These are phyloP conservation scores for Drosophila buzzatii DNA, from an alignment of 2,888 invertebrate genomes.

Conservation along the genomic window DNA sequence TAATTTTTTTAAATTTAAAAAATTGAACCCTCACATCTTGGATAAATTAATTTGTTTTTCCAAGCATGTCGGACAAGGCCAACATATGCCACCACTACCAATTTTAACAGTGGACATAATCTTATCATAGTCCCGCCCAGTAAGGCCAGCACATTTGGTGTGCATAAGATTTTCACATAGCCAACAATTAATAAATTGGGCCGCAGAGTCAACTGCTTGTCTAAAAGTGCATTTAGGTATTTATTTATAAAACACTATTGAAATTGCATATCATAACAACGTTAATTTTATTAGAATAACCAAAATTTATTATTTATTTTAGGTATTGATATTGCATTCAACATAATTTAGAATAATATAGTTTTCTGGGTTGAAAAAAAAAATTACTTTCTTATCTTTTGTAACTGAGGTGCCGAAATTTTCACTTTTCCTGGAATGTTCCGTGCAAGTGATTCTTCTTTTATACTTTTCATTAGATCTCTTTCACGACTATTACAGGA, in stretches of 20 bases:
- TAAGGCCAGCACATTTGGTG: no score
- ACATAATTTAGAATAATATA: background rate
- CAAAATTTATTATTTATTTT: background rate
- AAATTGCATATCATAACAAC: background rate
- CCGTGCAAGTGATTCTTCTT: constrained; percentile 95
- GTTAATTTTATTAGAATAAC: background rate
- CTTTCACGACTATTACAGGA: constrained; percentile 91
- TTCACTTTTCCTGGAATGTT: constrained; percentile 99
- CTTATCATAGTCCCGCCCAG: no score
- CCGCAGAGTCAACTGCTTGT: no score
- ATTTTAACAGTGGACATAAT: no score
- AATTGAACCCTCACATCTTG: no score
- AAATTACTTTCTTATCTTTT: constrained; percentile 88
- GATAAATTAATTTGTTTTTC: no score
- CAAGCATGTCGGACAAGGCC: no score
- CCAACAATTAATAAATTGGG: no score
- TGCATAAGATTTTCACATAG: no score
- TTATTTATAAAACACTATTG: background rate
- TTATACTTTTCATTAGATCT: constrained; percentile 95
- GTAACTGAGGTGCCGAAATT: constrained; percentile 93
- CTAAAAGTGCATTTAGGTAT: no score
- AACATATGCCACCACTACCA: no score
- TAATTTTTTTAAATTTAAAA: no score
- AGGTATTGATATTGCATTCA: background rate
- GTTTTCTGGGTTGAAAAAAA: background rate